Percentiles rank a stretch among this genome's conserved stretches.
Evolutionary conservation across 2,113 vertebrate species (phyloP).

Genomic region (Aegithalos caudatus): DNA sequence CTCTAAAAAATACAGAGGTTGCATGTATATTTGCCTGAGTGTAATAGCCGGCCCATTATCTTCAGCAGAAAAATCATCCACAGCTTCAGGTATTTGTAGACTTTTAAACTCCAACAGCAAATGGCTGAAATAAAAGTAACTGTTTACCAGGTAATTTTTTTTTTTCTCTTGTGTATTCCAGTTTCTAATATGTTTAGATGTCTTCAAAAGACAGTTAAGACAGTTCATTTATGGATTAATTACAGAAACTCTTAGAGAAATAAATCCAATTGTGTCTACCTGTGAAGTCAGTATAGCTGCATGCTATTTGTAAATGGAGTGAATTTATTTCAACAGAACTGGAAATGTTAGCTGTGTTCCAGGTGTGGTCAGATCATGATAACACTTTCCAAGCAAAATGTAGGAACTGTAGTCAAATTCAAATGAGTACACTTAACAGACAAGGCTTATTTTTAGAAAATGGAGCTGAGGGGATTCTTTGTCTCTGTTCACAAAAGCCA

Average conservation of each 20-base stretch:
- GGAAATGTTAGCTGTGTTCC: constrained; percentile 21
- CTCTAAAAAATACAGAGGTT: not conserved
- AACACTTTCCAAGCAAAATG: constrained; percentile 39
- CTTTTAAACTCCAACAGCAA: not conserved
- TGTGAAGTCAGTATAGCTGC: not conserved
- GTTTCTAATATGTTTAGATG: not conserved
- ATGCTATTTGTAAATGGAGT: not conserved
- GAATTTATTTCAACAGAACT: constrained; percentile 10
- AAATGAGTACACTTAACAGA: constrained; percentile 38
- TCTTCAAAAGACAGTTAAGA: not conserved
- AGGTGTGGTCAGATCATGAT: constrained; percentile 26
- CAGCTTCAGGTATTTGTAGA: not conserved
- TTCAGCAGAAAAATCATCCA: not conserved
- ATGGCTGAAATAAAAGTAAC: not conserved
- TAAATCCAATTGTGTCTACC: not conserved
- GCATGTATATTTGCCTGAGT: not conserved
- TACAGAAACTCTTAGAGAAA: not conserved
- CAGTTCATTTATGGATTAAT: not conserved
- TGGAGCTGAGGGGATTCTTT: not conserved
- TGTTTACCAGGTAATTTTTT: not conserved
- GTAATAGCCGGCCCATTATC: not conserved
- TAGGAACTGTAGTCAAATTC: constrained; percentile 60
- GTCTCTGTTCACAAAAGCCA: constrained; percentile 46
- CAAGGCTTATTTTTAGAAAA: constrained; percentile 63
- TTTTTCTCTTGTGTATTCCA: not conserved